phyloP scores from a whole-genome alignment of 2,113 vertebrate species.

The Syngnathoides biaculeatus region DNA sequence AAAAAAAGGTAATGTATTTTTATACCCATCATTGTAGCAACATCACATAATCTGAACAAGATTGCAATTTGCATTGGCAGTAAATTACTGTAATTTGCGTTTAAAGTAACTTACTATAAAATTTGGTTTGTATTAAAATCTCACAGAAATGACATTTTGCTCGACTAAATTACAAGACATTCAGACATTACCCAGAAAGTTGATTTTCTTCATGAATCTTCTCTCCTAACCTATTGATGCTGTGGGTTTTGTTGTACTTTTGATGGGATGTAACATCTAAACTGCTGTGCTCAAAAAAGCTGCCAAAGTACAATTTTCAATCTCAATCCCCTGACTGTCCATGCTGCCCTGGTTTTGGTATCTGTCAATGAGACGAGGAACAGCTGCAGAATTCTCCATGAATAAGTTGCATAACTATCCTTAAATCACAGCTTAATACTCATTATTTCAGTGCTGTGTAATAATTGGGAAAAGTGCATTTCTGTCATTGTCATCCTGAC shows the following conservation, averaged over 20 bases:
- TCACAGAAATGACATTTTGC: background rate
- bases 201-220: background rate
- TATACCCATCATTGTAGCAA: too few relatives aligned
- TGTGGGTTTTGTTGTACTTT: conserved; percentile 1
- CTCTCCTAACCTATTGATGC: background rate
- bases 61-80: too few relatives aligned
- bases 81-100: too few relatives aligned
- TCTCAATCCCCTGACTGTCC: conserved; percentile 1
- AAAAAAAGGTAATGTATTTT: too few relatives aligned
- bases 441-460: background rate
- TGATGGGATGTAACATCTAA: conserved; percentile 31
- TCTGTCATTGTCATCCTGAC: background rate
- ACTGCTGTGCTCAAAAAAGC: conserved; percentile 29
- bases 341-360: conserved; percentile 18
- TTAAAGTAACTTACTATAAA: too few relatives aligned
- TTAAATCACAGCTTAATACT: background rate
- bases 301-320: conserved; percentile 20
- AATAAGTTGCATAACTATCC: background rate
- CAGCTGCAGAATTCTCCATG: background rate
- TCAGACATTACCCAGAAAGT: background rate
- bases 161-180: background rate
- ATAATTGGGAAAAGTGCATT: background rate
- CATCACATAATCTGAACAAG: too few relatives aligned
- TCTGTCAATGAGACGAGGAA: background rate
- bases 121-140: background rate